A percentile compares a stretch with the other conserved stretches of the same genome.
These are phyloP conservation scores for Cerastis rubricosa DNA, from an alignment of 2,888 invertebrate species.

Conservation along the genomic window DNA sequence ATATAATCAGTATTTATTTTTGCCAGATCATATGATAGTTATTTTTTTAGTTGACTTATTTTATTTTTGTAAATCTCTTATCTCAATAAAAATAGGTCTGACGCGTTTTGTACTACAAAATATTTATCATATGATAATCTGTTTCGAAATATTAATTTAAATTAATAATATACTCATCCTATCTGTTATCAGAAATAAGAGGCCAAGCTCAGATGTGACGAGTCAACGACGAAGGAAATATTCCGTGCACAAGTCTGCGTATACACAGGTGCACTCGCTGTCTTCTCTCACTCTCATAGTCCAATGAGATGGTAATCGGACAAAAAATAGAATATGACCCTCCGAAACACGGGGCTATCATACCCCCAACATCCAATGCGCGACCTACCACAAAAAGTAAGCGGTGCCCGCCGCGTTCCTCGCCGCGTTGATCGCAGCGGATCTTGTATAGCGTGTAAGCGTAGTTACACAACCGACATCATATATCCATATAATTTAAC, in stretches of 20 bases:
- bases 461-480: too few relatives aligned
- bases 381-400: too few relatives aligned
- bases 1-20: too few relatives aligned
- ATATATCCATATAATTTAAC: too few relatives aligned
- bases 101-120: slow-evolving; percentile 24
- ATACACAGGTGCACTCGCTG: not conserved
- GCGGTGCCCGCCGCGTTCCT: too few relatives aligned
- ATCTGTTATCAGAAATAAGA: not conserved
- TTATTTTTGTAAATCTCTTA: slow-evolving; percentile 19
- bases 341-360: not conserved
- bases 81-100: slow-evolving; percentile 17
- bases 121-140: slow-evolving; percentile 13
- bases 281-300: too few relatives aligned
- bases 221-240: not conserved
- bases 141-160: not conserved
- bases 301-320: too few relatives aligned
- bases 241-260: not conserved
- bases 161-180: not conserved
- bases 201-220: not conserved
- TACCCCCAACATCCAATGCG: too few relatives aligned
- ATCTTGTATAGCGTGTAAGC: too few relatives aligned
- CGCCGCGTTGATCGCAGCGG: too few relatives aligned
- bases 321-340: not conserved
- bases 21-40: too few relatives aligned
- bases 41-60: too few relatives aligned